Evolutionary conservation across 2,797 vertebrate genomes (phyloP).

Genomic region (Sphenodon punctatus): DNA sequence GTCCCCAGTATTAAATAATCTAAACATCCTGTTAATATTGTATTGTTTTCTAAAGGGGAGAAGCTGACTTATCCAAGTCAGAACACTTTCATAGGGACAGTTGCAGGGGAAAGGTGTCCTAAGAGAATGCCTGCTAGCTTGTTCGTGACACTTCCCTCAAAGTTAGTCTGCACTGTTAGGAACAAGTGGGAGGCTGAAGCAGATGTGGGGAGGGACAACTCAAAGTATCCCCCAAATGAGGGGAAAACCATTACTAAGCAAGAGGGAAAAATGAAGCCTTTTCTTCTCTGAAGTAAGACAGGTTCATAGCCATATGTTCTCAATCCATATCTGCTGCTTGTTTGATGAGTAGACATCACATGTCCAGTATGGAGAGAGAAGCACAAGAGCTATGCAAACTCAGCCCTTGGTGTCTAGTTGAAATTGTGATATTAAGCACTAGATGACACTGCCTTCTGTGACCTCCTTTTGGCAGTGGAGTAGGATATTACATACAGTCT

Average conservation of each 20-base stretch:
- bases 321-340: neutral
- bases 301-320: slow-evolving; percentile 2
- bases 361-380: neutral
- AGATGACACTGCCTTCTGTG: neutral
- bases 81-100: slow-evolving; percentile 15
- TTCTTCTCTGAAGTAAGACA: neutral
- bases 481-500: neutral
- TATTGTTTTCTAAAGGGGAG: neutral
- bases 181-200: neutral
- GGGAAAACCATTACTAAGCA: too few relatives aligned
- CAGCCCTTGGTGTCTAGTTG: neutral
- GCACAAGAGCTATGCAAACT: neutral
- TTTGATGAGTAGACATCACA: neutral
- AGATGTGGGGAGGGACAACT: neutral
- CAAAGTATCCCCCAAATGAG: too few relatives aligned
- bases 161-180: neutral
- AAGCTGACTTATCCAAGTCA: slow-evolving; percentile 3
- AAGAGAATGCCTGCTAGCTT: neutral
- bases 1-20: slow-evolving; percentile 13
- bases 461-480: neutral
- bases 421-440: too few relatives aligned
- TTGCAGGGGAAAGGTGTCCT: neutral
- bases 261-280: slow-evolving; percentile 22
- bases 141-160: neutral
- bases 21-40: slow-evolving; percentile 17